Percentiles rank a stretch among this genome's conserved stretches.
Evolutionary conservation across 2,888 invertebrate genomes (phyloP).

Genomic region (Mythimna ferrago): DNA sequence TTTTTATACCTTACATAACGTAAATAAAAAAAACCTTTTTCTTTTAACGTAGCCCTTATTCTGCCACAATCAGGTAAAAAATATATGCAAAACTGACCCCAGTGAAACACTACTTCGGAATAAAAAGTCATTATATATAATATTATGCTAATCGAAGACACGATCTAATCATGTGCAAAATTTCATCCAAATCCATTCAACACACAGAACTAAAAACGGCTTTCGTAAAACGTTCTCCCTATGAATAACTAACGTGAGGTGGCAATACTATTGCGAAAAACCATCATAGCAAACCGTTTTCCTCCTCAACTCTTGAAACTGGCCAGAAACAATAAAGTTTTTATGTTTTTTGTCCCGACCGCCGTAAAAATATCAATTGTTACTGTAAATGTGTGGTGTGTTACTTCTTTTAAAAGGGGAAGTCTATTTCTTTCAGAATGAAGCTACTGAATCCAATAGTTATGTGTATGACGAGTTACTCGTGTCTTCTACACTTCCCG

Average conservation of each 20-base stretch:
- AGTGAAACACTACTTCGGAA: too few species aligned
- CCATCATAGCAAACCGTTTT: slow-evolving; percentile 52
- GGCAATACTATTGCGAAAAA: slow-evolving; percentile 44
- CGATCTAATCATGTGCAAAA: too few species aligned
- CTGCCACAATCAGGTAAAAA: too few species aligned
- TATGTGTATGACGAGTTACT: too few species aligned
- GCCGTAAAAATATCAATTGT: slow-evolving; percentile 64
- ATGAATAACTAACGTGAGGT: slow-evolving; percentile 49
- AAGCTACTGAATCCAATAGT: not conserved
- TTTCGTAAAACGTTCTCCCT: slow-evolving; percentile 22
- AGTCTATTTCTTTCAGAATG: slow-evolving; percentile 9
- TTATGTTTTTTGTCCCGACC: slow-evolving; percentile 55
- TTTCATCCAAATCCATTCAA: too few species aligned
- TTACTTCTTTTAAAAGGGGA: slow-evolving; percentile 34
- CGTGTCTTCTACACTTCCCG: too few species aligned
- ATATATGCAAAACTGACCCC: too few species aligned
- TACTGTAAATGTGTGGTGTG: slow-evolving; percentile 49
- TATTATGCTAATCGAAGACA: too few species aligned
- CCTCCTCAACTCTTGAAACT: slow-evolving; percentile 51
- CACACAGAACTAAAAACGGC: slow-evolving; percentile 12
- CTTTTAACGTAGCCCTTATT: too few species aligned
- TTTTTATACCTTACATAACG: too few species aligned
- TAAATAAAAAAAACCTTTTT: too few species aligned
- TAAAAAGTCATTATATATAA: too few species aligned
- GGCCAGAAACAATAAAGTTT: slow-evolving; percentile 55